These are phyloP conservation scores for Geothlypis trichas DNA, from an alignment of 2,113 vertebrate species.

Conservation along the genomic window DNA sequence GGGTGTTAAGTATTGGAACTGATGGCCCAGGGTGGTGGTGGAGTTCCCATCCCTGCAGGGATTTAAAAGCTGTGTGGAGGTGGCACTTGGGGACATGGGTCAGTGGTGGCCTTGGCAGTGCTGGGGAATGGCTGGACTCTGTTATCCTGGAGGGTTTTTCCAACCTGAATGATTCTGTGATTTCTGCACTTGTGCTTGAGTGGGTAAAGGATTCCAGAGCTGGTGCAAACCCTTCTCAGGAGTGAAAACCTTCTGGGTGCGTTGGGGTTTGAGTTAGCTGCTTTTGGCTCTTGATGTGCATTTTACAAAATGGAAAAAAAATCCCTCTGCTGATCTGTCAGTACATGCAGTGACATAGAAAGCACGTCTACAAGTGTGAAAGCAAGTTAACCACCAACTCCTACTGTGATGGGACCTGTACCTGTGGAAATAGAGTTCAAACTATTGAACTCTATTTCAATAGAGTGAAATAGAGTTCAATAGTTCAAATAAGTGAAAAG, in stretches of 20 bases:
- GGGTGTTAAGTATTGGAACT: rapidly evolving
- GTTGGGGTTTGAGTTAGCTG: neutral
- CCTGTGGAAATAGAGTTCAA: neutral
- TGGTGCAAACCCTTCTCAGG: neutral
- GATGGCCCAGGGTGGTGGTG: rapidly evolving
- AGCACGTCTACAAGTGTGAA: neutral
- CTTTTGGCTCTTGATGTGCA: neutral
- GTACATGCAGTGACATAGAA: neutral
- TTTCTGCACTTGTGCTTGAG: neutral
- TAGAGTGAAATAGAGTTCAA: too few species aligned
- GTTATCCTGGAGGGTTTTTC: neutral
- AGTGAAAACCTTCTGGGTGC: neutral
- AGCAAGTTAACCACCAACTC: neutral
- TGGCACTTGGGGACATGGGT: neutral
- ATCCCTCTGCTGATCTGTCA: neutral
- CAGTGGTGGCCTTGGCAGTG: neutral
- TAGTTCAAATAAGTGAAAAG: neutral
- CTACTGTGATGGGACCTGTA: neutral
- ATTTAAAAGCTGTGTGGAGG: rapidly evolving
- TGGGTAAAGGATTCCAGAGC: rapidly evolving
- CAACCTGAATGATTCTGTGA: neutral
- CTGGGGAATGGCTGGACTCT: rapidly evolving
- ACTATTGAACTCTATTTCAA: neutral
- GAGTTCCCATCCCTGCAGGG: too few species aligned
- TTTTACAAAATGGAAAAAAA: neutral